A percentile compares a stretch with the other conserved stretches of the same genome.
These are phyloP conservation scores for Belonocnema kinseyi DNA, from an alignment of 1,140 invertebrate genomes.

Conservation along the genomic window DNA sequence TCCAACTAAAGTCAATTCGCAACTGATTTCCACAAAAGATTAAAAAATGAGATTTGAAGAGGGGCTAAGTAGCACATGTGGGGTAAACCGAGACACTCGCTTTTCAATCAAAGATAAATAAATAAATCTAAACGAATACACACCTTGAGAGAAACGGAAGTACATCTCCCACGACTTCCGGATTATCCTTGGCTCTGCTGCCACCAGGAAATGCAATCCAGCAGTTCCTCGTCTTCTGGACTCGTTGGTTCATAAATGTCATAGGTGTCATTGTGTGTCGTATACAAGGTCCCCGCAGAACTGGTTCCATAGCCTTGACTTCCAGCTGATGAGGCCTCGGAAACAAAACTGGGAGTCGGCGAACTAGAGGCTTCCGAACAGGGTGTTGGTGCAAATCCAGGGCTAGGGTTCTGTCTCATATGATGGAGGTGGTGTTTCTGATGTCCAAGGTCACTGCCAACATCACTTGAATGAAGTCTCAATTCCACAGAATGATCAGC, in stretches of 20 bases:
- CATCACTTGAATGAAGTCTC: slow-evolving; percentile 49
- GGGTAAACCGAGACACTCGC: too few relatives aligned
- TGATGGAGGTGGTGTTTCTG: slow-evolving; percentile 60
- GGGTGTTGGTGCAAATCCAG: slow-evolving; percentile 75
- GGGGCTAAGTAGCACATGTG: too few relatives aligned
- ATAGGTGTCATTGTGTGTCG: slow-evolving; percentile 79
- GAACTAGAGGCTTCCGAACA: slow-evolving; percentile 85
- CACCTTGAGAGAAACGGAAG: slow-evolving; percentile 48
- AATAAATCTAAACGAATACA: slow-evolving; percentile 36
- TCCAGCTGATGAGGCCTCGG: slow-evolving; percentile 82
- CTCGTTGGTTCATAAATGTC: slow-evolving; percentile 89
- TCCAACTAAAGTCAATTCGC: too few relatives aligned
- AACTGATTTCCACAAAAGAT: too few relatives aligned
- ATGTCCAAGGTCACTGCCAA: slow-evolving; percentile 47
- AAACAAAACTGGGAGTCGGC: slow-evolving; percentile 87
- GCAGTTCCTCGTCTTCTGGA: slow-evolving; percentile 92
- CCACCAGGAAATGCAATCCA: slow-evolving; percentile 93
- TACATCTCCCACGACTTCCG: slow-evolving; percentile 12
- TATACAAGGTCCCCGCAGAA: slow-evolving; percentile 75
- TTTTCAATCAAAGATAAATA: too few relatives aligned
- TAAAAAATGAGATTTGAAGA: too few relatives aligned
- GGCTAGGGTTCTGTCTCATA: slow-evolving; percentile 61
- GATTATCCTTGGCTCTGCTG: slow-evolving; percentile 78
- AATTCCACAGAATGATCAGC: slow-evolving; percentile 43
- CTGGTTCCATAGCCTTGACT: slow-evolving; percentile 74